Evolutionary conservation across 2,113 vertebrate genomes (phyloP).

Genomic region (Felis chaus): DNA sequence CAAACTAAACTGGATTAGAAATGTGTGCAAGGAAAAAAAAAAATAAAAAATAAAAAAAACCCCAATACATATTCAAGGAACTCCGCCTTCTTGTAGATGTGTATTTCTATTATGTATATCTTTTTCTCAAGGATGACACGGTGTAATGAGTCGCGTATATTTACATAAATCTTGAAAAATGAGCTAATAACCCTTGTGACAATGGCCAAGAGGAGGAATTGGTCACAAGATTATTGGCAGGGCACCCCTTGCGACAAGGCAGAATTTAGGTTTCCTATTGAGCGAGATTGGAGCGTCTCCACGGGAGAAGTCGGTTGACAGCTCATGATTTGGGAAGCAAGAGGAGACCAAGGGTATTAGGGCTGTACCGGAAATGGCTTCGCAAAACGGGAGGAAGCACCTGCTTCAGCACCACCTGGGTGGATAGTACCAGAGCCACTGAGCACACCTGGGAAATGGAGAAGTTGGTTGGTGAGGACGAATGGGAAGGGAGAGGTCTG

Average conservation of each 20-base stretch:
- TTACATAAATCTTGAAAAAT: background rate
- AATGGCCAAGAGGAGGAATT: background rate
- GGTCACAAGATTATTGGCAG: background rate
- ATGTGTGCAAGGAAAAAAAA: background rate
- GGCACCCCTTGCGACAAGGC: rapidly evolving
- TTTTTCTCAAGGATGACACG: background rate
- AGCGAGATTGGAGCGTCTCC: background rate
- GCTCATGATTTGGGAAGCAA: background rate
- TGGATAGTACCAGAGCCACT: conserved; percentile 72
- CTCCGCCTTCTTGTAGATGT: background rate
- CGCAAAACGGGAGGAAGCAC: background rate
- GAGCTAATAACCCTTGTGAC: background rate
- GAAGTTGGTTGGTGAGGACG: background rate
- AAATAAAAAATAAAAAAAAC: background rate
- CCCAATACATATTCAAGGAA: background rate
- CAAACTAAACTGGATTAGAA: background rate
- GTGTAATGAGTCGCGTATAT: background rate
- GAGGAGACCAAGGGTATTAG: background rate
- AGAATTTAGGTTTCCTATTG: background rate
- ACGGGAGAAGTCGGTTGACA: background rate
- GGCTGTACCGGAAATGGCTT: background rate
- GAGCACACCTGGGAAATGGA: conserved; percentile 36
- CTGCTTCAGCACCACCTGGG: conserved; percentile 76
- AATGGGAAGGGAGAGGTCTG: background rate
- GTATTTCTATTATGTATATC: background rate